Conservation (phyloP, 1,140 invertebrate genomes). For the Himalopsyche phryganea region DNA sequence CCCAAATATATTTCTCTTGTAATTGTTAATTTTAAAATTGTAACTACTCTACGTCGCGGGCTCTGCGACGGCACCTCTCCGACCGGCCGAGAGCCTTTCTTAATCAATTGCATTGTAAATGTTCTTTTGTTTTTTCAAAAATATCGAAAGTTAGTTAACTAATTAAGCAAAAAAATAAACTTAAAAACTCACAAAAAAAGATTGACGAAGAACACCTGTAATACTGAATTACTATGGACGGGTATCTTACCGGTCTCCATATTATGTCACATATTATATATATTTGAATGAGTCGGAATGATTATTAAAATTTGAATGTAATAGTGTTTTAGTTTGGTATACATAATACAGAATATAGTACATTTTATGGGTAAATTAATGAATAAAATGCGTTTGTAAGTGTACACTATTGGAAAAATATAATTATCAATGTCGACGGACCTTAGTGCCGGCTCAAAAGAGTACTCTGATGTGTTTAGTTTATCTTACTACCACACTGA, state of each 20-base stretch:
- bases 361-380: slow-evolving; percentile 23
- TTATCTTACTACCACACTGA: slow-evolving; percentile 43
- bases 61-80: neutral
- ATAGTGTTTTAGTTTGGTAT: slow-evolving; percentile 33
- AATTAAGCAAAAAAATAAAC: slow-evolving; percentile 46
- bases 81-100: slow-evolving; percentile 23
- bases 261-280: slow-evolving; percentile 7
- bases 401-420: slow-evolving; percentile 38
- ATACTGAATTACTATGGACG: neutral
- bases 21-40: slow-evolving; percentile 30
- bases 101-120: slow-evolving; percentile 33
- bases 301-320: slow-evolving; percentile 25
- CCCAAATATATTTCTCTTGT: slow-evolving; percentile 24
- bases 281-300: neutral
- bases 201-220: slow-evolving; percentile 28
- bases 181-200: slow-evolving; percentile 30
- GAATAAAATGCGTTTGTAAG: slow-evolving; percentile 18
- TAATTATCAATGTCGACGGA: no score
- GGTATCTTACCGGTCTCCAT: neutral
- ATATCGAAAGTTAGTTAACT: slow-evolving; percentile 40
- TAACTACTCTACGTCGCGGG: no score
- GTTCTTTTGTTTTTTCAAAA: slow-evolving; percentile 35
- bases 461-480: slow-evolving; percentile 49
- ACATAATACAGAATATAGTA: slow-evolving; percentile 31
- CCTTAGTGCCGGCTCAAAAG: no score